Evolutionary conservation across 1,140 invertebrate species (phyloP), one percentile per base, ranked within the genome.

Genomic region (Lycorma delicatula): DNA sequence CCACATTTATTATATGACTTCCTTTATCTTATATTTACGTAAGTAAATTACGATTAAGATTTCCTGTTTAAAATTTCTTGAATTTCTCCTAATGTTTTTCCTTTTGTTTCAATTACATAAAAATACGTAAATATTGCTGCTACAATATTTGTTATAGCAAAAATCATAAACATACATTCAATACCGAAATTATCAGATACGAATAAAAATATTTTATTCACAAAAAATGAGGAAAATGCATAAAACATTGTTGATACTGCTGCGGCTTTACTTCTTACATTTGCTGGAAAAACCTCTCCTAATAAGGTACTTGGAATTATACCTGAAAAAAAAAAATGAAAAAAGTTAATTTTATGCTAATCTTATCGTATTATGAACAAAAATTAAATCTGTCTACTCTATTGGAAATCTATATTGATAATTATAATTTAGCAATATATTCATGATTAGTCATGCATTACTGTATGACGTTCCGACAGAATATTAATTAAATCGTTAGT

Each of bases 81-180:
- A 26, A 92, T 90, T 73, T 91, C 78, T 60, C 84, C 78, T 25
- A 89, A 76, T 44, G 79, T 81, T 71, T 87, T 84, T 11, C 85
- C 86, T 72, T 89, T 91, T 0, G 89, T 91, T 73, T 92, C 89
- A 0, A 88, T 86, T 5, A 92, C 77, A 58, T 82, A 75, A 44
- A 72, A 75, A 18, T 85, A 70, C 0, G 80, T 77, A 65, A 84
- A 86, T 20, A 91, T 74, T 0, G 83, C 66, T n/a, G 57, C 55
- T 3, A 54, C n/a, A 5, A 84, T 77, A 3, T 82, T 52, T 0
- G 81, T 64, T n/a, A 83, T 84, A 62, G 84, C 76, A 78, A 85
- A 91, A 74, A 90, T 92, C 69, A 93, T 92, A 13, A 83, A 84
- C 1, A 84, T 83, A 6, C 78, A 79, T 63, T 85, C 81, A 44